phyloP scores from a whole-genome alignment of 1,140 invertebrate species.

The Heliothis virescens region DNA sequence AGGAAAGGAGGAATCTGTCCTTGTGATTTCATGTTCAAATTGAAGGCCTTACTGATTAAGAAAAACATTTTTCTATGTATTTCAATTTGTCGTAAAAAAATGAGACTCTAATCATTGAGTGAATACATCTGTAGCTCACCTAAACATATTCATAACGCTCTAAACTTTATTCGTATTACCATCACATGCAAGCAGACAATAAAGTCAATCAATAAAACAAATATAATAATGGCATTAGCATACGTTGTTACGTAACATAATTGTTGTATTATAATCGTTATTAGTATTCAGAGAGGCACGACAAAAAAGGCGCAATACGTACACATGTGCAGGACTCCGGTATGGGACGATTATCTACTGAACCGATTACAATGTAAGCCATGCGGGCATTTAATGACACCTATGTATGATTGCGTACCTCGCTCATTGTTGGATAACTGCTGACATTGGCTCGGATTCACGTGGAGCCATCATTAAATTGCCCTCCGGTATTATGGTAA shows the following conservation, averaged over 20 bases:
- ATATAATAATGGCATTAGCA: conserved; percentile 46
- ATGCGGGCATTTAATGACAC: conserved; percentile 66
- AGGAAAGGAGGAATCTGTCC: conserved; percentile 3
- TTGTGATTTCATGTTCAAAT: conserved; percentile 17
- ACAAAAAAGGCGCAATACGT: conserved; percentile 45
- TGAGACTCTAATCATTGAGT: neutral
- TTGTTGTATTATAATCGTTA: conserved; percentile 4
- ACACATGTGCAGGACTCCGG: conserved; percentile 39
- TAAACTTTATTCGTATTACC: neutral
- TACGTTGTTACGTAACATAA: conserved; percentile 42
- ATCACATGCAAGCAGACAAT: conserved; percentile 11
- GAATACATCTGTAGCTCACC: neutral
- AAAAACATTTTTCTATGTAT: too few species aligned
- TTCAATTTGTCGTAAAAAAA: neutral
- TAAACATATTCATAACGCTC: neutral
- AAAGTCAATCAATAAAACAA: conserved; percentile 9
- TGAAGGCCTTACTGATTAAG: neutral
- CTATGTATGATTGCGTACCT: conserved; percentile 57
- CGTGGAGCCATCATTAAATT: conserved; percentile 31
- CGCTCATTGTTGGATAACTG: conserved; percentile 49
- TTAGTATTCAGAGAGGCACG: conserved; percentile 43
- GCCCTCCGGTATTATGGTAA: conserved; percentile 12
- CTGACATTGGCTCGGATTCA: conserved; percentile 50
- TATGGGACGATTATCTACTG: conserved; percentile 54
- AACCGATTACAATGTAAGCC: conserved; percentile 58